phyloP scores from a whole-genome alignment of 2,888 invertebrate genomes.

The Gnatocerus cornutus region DNA sequence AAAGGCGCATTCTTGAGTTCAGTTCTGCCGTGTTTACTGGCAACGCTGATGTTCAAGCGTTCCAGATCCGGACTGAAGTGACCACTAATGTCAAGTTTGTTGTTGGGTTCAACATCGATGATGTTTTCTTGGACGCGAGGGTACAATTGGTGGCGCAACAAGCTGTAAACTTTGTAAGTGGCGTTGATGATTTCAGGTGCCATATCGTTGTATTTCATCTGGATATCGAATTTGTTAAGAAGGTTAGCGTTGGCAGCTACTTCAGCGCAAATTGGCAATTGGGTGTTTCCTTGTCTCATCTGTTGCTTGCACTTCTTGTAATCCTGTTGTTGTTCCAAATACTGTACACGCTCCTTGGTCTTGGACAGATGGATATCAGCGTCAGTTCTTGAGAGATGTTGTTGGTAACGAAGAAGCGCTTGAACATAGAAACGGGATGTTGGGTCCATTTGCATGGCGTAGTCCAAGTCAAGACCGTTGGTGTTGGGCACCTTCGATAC shows the following conservation, averaged over 20 bases:
- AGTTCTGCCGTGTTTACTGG: conserved; percentile 68
- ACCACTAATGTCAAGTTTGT: conserved; percentile 71
- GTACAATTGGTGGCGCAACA: conserved; percentile 71
- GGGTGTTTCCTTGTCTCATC: conserved; percentile 74
- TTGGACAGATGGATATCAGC: conserved; percentile 71
- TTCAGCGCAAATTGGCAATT: conserved; percentile 75
- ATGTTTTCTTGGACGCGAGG: conserved; percentile 73
- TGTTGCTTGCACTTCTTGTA: conserved; percentile 73
- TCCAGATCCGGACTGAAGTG: conserved; percentile 71
- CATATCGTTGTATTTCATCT: conserved; percentile 73
- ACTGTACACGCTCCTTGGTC: conserved; percentile 71
- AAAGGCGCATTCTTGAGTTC: conserved; percentile 72
- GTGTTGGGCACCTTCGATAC: conserved; percentile 70
- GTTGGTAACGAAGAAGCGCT: conserved; percentile 73
- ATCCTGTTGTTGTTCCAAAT: conserved; percentile 70
- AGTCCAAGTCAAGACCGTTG: conserved; percentile 73
- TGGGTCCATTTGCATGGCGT: conserved; percentile 74
- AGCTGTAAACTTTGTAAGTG: conserved; percentile 71
- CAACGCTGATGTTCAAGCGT: conserved; percentile 71
- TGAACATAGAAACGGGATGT: conserved; percentile 72
- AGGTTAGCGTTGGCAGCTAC: conserved; percentile 73
- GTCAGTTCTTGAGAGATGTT: conserved; percentile 60
- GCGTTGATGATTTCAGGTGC: conserved; percentile 70
- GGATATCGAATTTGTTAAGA: conserved; percentile 73
- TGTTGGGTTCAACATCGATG: conserved; percentile 61